Percentiles rank a stretch among this genome's conserved stretches.
Evolutionary conservation across 2,797 vertebrate genomes (phyloP).

Genomic region (Euphonia xanthogaster): DNA sequence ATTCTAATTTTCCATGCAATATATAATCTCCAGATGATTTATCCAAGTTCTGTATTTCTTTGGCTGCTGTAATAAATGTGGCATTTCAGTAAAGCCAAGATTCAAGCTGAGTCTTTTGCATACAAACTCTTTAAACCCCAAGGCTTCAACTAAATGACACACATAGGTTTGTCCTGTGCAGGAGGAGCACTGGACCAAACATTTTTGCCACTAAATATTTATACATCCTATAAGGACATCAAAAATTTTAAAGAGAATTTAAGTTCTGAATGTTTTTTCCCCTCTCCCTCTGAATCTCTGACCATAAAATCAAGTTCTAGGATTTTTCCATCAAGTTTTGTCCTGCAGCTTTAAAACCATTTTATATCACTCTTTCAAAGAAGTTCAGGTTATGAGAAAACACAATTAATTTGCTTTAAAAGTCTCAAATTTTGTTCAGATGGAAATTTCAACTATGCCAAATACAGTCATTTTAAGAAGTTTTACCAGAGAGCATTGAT

Average conservation of each 20-base stretch:
- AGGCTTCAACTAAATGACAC: neutral
- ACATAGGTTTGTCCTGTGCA: neutral
- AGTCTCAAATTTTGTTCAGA: neutral
- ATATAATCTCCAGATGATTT: neutral
- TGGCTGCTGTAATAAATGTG: neutral
- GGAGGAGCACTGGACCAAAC: neutral
- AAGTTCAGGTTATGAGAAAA: neutral
- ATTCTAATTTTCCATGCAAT: neutral
- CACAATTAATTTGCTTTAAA: neutral
- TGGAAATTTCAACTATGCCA: neutral
- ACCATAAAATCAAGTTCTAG: neutral
- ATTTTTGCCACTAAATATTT: neutral
- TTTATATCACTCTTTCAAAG: neutral
- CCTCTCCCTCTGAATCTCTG: neutral
- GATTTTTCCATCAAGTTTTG: neutral
- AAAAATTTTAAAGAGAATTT: neutral
- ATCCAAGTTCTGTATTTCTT: neutral
- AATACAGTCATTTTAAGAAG: slow-evolving; percentile 8
- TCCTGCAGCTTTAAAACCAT: neutral
- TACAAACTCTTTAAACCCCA: neutral
- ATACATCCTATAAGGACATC: neutral
- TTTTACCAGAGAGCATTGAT: neutral
- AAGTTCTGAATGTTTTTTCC: neutral
- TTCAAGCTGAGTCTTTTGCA: neutral
- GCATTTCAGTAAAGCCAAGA: neutral